phyloP scores from a whole-genome alignment of 2,797 vertebrate genomes.

The Podargus strigoides region DNA sequence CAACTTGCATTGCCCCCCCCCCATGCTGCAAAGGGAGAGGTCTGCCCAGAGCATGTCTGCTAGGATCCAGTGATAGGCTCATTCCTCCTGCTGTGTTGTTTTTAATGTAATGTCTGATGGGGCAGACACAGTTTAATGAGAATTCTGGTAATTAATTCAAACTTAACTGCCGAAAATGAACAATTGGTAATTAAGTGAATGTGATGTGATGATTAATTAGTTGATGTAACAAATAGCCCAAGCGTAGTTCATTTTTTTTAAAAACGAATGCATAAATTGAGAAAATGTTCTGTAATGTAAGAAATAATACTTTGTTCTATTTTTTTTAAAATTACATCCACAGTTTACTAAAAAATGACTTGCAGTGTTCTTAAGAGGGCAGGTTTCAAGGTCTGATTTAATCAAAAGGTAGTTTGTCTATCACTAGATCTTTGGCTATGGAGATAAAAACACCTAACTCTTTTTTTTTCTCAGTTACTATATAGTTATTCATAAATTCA shows the following conservation, averaged over 20 bases:
- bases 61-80: not conserved
- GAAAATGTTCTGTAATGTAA: conserved; percentile 1
- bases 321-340: conserved; percentile 1
- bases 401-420: not conserved
- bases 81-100: not conserved
- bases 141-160: conserved; percentile 20
- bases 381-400: not conserved
- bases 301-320: not conserved
- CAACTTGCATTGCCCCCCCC: not conserved
- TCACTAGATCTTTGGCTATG: not conserved
- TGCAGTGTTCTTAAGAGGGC: not conserved
- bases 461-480: not conserved
- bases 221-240: conserved; percentile 20
- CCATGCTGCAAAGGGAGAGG: not conserved
- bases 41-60: not conserved
- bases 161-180: conserved; percentile 15
- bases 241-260: conserved; percentile 9
- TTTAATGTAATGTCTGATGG: not conserved
- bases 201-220: conserved; percentile 36
- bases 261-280: no score
- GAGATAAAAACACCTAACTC: not conserved
- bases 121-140: conserved; percentile 6
- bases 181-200: conserved; percentile 48
- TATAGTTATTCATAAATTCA: not conserved
- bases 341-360: not conserved